Evolutionary conservation across 2,113 vertebrate genomes (phyloP), one percentile per base, ranked within the genome.

Genomic region (Bubo scandiacus): DNA sequence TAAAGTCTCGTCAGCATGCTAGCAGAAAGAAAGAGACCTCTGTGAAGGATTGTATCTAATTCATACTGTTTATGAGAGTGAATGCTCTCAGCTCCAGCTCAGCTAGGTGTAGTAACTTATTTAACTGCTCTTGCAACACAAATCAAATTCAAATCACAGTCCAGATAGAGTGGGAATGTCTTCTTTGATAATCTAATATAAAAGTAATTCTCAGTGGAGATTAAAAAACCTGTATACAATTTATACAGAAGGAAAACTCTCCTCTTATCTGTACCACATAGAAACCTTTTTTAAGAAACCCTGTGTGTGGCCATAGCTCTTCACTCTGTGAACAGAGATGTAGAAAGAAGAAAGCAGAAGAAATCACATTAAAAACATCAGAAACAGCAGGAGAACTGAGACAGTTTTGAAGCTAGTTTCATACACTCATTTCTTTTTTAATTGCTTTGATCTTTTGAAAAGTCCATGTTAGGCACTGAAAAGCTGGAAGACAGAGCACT

Each of bases 401-500:
- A 40, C 63, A 83, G 70, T 92, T 95, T 87, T 91, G 63, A 96
- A 95, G 71, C 32, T 70, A 19, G 23, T 94, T 94, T 90, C 73
- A 49, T 84, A 25, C 17, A 65, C 21, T 93, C 52, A 78, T 92
- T 97, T 94, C 23, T 90, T 83, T 91, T 94, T 89, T 86, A 95
- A 98, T 97, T 96, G 88, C 83, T 98, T 94, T 96, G 83, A 91
- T 97, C 81, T 96, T 95, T 90, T 89, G 78, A 86, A 88, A 90
- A 93, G 72, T 89, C 85, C 57, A 11, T 71, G 63, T 92, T 95
- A 58, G 5, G 19, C 51, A 40, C 77, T 83, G 54, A 72, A 93
- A 94, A 94, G 42, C 81, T 80, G 58, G 36, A 94, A 86, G 54
- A 63, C 40, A 80, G 57, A 75, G 21, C 45, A 87, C 17, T 42